Base-by-base conservation (phyloP, 1,140 invertebrate species). In the Brachionus plicatilis region DNA sequence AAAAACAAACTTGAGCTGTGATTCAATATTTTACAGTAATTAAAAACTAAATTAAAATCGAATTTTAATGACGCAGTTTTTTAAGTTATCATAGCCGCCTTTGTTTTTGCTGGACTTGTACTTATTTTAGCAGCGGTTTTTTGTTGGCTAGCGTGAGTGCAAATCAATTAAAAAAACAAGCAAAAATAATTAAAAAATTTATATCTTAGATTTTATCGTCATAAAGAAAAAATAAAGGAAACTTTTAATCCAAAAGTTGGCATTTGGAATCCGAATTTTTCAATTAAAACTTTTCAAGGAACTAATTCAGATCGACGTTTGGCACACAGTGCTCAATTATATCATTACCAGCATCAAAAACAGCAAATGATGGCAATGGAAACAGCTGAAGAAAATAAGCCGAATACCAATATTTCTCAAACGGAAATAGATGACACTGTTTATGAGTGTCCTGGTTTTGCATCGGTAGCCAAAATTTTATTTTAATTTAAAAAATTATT, bases 341-440 rank as follows among this genome's bases (percentile, higher is more conserved):
- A 98, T 89, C 96, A 99, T 88, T 98, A 98, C 90, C 96, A 98
- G 88, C 96, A 98, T 88, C 96, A 98, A 88, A 98, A 98, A 88
- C 95, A 97, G 89, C 96, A 98, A 89, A 97, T 98, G 90, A 91
- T 92, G 72, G 91, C 92, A 78, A 89, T 92, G 83, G 92, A 92
- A 86, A 92, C 91, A 79, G 88, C 88, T 1, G 88, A 20, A 70
- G 66, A 72, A n/a, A 43, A 47, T 20, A 50, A 29, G 11, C 88
- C 89, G 84, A 92, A 95, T 33, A 96, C 95, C 0, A 96, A 98
- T 86, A 94, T 94, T 0, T 96, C 98, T 85, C 96, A 95, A 79
- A 96, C 97, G 84, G 95, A 97, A 87, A 96, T 95, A 20, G 96
- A 97, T 89, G 98, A 98, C 90, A 98, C 96, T 0, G 96, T 98